Base-by-base conservation (phyloP, 2,888 invertebrate species). In the Pachymerium ferrugineum region DNA sequence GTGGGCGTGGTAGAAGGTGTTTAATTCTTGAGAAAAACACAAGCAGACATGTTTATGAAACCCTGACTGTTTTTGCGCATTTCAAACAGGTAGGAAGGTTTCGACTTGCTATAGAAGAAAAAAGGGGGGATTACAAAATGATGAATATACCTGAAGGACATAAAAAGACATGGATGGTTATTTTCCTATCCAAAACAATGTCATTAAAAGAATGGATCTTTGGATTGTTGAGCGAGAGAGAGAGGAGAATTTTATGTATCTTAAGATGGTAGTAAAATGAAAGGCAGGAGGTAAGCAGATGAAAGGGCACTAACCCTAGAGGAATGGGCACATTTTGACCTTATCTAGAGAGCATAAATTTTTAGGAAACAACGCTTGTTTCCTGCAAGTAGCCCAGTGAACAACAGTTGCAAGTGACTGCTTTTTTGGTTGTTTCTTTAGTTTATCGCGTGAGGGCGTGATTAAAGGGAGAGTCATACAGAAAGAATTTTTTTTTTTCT, bases 1-100 rank as follows among this genome's bases (percentile, higher is more conserved):
- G 62, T 62, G 62, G 62, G 62, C 62, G 62, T 62, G 62, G 62
- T 62, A 28, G 62, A 62, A 62, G 62, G 62, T 62, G 62, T 62
- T 62, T 62, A 62, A 62, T 62, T 62, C 62, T 62, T 62, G 62
- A 62, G 62, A 62, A 62, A 62, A 62, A 62, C 62, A 62, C 62
- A 62, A 62, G 62, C 62, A 62, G 62, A 62, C 62, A 62, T 62
- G 62, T 62, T 62, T 62, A 62, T 62, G 62, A 62, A 62, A 62
- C 62, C 25, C 62, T 28, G 62, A 62, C 62, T n/a, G 62, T 62
- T 62, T 62, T 62, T 62, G 62, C n/a, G 62, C 62, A 62, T 62
- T 62, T 62, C 62, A 62, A 62, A 62, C 62, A 62, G 62, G 62
- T 62, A 62, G 28, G 22, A 28, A 10, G 1, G 62, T 62, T 62